These are phyloP conservation scores for Sisyra nigra DNA, from an alignment of 2,888 invertebrate genomes.

Conservation along the genomic window DNA sequence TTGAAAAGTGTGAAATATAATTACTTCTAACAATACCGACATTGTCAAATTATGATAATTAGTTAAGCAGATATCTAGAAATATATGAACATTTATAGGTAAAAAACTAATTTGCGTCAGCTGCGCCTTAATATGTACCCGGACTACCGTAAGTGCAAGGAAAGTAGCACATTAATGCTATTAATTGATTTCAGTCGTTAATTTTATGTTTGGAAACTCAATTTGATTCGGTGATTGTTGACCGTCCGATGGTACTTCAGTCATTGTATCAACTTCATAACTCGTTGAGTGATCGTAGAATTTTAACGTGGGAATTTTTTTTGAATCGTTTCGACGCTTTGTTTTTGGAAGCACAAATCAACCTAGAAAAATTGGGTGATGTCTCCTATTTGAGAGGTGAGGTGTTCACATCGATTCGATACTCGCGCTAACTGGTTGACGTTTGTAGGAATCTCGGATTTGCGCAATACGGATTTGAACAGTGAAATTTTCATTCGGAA, in stretches of 20 bases:
- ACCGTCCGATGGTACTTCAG: slow-evolving; percentile 91
- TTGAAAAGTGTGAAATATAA: too few species aligned
- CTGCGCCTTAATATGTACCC: too few species aligned
- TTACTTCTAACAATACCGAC: too few species aligned
- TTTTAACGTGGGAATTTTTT: slow-evolving; percentile 96
- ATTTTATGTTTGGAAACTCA: slow-evolving; percentile 93
- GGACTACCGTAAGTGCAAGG: too few species aligned
- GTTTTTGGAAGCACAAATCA: slow-evolving; percentile 90
- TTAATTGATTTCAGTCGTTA: slow-evolving; percentile 51
- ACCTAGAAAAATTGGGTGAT: slow-evolving; percentile 70
- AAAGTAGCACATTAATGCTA: too few species aligned
- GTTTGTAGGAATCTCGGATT: slow-evolving; percentile 39
- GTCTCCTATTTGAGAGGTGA: slow-evolving; percentile 66
- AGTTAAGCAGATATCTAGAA: too few species aligned
- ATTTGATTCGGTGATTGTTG: slow-evolving; percentile 93
- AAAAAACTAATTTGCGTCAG: too few species aligned
- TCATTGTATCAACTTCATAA: slow-evolving; percentile 90
- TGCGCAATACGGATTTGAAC: slow-evolving; percentile 75
- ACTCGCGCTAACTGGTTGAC: neutral
- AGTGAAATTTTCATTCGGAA: slow-evolving; percentile 76
- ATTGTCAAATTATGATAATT: too few species aligned
- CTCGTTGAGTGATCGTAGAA: slow-evolving; percentile 74
- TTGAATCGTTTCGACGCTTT: slow-evolving; percentile 89
- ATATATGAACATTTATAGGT: too few species aligned
- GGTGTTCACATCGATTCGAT: slow-evolving; percentile 3